Percentiles rank a stretch among this genome's conserved stretches.
phyloP scores from a whole-genome alignment of 2,113 vertebrate species.

The Damaliscus lunatus region DNA sequence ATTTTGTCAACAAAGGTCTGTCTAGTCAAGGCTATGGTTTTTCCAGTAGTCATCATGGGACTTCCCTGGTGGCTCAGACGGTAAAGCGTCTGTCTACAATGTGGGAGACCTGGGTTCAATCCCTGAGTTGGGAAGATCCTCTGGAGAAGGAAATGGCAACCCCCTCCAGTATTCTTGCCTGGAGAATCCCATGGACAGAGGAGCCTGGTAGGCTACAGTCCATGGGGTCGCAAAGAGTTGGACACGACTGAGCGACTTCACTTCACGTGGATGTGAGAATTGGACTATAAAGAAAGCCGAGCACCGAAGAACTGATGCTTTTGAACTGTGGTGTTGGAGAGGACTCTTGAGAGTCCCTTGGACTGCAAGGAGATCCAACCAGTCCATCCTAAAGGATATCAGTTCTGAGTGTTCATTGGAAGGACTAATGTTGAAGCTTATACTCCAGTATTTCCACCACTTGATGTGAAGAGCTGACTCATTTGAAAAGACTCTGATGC shows the following conservation, averaged over 20 bases:
- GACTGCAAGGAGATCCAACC: not conserved
- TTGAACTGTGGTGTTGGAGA: not conserved
- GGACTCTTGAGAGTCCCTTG: not conserved
- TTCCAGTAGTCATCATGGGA: not conserved
- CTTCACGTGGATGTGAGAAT: not conserved
- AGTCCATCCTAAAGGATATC: not conserved
- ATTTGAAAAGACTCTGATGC: not conserved
- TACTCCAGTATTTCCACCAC: not conserved
- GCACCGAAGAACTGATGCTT: rapidly evolving
- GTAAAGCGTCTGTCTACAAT: too few species aligned
- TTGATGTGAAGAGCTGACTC: not conserved
- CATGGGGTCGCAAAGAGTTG: too few species aligned
- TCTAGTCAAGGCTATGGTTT: not conserved
- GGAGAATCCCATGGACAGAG: too few species aligned
- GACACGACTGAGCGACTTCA: too few species aligned
- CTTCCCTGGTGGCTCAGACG: too few species aligned
- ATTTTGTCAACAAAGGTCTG: not conserved
- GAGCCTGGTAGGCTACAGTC: too few species aligned
- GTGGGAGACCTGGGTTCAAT: too few species aligned
- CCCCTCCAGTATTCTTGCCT: too few species aligned
- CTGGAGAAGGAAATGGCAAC: too few species aligned
- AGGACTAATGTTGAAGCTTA: not conserved
- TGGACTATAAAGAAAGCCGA: not conserved
- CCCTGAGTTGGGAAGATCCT: too few species aligned
- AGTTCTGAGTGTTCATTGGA: not conserved